Conservation (phyloP, 2,113 vertebrate genomes). For the Osmerus mordax region DNA sequence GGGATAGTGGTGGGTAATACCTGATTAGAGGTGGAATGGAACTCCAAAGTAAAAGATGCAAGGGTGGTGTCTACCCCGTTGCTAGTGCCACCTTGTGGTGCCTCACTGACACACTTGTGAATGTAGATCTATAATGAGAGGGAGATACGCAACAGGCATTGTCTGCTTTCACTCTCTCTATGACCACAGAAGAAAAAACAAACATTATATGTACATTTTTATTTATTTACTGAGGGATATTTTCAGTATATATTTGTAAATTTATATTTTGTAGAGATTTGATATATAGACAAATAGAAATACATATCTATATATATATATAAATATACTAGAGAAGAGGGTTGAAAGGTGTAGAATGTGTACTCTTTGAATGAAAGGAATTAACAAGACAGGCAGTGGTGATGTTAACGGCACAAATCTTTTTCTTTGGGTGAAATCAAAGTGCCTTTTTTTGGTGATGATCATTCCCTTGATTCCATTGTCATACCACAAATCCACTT, state of each 20-base stretch:
- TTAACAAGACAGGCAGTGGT: constrained; percentile 37
- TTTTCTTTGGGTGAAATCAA: constrained; percentile 52
- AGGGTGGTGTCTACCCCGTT: constrained; percentile 29
- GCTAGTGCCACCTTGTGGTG: constrained; percentile 50
- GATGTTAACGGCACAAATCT: constrained; percentile 22
- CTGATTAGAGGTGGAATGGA: constrained; percentile 14
- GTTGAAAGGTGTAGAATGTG: constrained; percentile 10
- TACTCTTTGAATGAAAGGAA: constrained; percentile 48
- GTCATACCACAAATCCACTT: constrained; percentile 43
- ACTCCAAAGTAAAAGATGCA: constrained; percentile 35
- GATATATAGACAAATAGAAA: constrained; percentile 54
- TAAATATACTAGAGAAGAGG: constrained; percentile 5
- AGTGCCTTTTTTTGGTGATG: constrained; percentile 64
- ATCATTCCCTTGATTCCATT: constrained; percentile 31
- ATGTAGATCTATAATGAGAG: constrained; percentile 59
- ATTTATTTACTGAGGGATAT: constrained; percentile 73
- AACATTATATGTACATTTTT: constrained; percentile 57
- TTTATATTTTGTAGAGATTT: constrained; percentile 73
- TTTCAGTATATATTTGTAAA: constrained; percentile 71
- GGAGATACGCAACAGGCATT: neutral
- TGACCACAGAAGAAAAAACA: constrained; percentile 45
- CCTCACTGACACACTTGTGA: constrained; percentile 65
- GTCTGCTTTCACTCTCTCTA: constrained; percentile 39
- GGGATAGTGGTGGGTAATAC: constrained; percentile 5
- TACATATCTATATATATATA: neutral